Conservation (phyloP, 2,888 invertebrate genomes). For the Athalia cordata region DNA sequence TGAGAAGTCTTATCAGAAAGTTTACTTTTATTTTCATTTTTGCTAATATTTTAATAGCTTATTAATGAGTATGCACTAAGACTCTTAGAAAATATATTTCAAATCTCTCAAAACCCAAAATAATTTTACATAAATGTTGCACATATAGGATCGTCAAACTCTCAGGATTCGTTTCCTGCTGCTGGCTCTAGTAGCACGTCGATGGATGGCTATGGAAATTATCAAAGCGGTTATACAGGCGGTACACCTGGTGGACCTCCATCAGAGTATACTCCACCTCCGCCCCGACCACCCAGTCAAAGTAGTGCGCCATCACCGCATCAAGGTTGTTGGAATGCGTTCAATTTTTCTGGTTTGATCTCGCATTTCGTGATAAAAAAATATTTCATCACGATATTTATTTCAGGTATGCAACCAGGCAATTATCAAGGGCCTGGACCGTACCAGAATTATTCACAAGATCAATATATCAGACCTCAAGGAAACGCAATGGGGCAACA, state of each 20-base stretch:
- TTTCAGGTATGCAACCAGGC: slow-evolving; percentile 73
- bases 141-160: slow-evolving; percentile 87
- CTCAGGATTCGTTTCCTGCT: slow-evolving; percentile 92
- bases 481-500: slow-evolving; percentile 68
- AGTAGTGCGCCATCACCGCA: slow-evolving; percentile 80
- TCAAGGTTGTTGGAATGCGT: slow-evolving; percentile 74
- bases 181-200: slow-evolving; percentile 82
- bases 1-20: not conserved
- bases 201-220: slow-evolving; percentile 87
- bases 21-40: not conserved
- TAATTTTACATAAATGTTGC: slow-evolving; percentile 42
- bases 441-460: slow-evolving; percentile 74
- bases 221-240: slow-evolving; percentile 79
- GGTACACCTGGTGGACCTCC: slow-evolving; percentile 77
- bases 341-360: not conserved
- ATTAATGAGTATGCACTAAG: slow-evolving; percentile 20
- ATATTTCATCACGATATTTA: slow-evolving; percentile 37
- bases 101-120: not conserved
- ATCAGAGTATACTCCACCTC: slow-evolving; percentile 81
- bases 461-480: slow-evolving; percentile 73
- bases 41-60: not conserved
- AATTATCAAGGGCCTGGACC: slow-evolving; percentile 72
- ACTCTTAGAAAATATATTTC: not conserved
- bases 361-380: not conserved
- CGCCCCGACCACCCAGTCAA: slow-evolving; percentile 83